phyloP scores from a whole-genome alignment of 2,113 vertebrate species.

The Prochilodus magdalenae region DNA sequence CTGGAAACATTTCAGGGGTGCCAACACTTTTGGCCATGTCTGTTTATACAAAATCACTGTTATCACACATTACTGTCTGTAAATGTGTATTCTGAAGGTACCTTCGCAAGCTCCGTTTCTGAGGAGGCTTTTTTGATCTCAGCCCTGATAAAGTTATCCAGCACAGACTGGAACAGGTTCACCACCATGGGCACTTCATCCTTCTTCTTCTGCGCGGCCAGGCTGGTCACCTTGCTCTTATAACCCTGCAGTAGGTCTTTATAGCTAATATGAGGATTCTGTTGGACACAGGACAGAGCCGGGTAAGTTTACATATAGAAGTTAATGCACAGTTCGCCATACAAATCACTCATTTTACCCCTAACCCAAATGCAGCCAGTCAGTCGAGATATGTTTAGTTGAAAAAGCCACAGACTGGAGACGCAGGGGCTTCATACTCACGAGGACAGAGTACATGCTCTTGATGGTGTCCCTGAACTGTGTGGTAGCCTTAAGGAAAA shows the following conservation, averaged over 20 bases:
- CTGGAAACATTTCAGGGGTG: no score
- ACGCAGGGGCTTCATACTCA: conserved; percentile 68
- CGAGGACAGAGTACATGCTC: conserved; percentile 90
- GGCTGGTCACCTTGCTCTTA: conserved; percentile 81
- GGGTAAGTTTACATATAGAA: no score
- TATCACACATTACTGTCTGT: no score
- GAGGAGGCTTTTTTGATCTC: conserved; percentile 77
- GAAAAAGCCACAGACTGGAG: neutral
- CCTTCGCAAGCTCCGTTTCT: conserved; percentile 83
- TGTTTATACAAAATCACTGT: no score
- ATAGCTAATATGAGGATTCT: conserved; percentile 91
- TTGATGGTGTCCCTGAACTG: conserved; percentile 92
- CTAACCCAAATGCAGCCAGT: neutral
- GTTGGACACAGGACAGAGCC: conserved; percentile 25
- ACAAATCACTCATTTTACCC: no score
- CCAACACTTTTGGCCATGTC: no score
- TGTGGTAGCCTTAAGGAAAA: conserved; percentile 89
- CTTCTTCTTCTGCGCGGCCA: conserved; percentile 80
- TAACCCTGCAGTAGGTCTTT: conserved; percentile 91
- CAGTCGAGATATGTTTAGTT: no score
- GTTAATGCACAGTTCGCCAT: no score
- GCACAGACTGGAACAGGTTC: conserved; percentile 93
- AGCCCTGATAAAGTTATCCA: conserved; percentile 90
- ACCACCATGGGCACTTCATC: conserved; percentile 88
- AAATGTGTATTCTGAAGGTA: conserved; percentile 48